These are phyloP conservation scores for Deroplatys truncata DNA, from an alignment of 2,888 invertebrate species.

Conservation along the genomic window DNA sequence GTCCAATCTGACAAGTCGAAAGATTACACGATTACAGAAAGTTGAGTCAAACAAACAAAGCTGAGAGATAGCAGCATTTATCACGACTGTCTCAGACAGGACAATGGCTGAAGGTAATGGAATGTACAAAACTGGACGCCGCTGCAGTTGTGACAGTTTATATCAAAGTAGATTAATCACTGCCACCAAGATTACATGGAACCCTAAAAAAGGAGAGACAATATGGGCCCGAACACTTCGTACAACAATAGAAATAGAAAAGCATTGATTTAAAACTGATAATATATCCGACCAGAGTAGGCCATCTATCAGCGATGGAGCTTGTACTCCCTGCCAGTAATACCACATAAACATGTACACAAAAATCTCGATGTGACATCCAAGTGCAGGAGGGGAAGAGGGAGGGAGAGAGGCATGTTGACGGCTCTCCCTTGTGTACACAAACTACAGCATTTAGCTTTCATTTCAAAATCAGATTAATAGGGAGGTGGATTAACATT, in stretches of 20 bases:
- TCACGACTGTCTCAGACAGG: background rate
- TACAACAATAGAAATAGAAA: background rate
- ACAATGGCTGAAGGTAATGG: background rate
- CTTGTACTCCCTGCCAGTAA: background rate
- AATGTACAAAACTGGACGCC: too few species aligned
- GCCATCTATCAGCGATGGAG: conserved; percentile 1
- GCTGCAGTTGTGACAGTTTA: background rate
- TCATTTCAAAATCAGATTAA: conserved; percentile 10
- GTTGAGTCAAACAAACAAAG: too few species aligned
- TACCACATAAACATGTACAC: background rate
- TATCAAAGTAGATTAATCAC: background rate
- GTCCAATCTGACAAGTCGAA: too few species aligned
- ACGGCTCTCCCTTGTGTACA: background rate
- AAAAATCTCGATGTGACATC: background rate
- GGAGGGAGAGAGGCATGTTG: background rate
- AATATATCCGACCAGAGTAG: background rate
- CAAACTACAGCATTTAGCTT: background rate
- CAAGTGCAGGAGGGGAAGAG: background rate
- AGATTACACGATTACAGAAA: too few species aligned
- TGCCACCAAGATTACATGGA: background rate
- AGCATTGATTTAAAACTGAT: conserved; percentile 2
- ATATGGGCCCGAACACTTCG: background rate
- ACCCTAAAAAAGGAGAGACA: background rate
- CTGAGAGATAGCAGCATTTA: too few species aligned
- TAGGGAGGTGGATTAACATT: conserved; percentile 1